A percentile compares a stretch with the other conserved stretches of the same genome.
Conservation (phyloP, 2,113 vertebrate genomes). For the Struthio camelus region DNA sequence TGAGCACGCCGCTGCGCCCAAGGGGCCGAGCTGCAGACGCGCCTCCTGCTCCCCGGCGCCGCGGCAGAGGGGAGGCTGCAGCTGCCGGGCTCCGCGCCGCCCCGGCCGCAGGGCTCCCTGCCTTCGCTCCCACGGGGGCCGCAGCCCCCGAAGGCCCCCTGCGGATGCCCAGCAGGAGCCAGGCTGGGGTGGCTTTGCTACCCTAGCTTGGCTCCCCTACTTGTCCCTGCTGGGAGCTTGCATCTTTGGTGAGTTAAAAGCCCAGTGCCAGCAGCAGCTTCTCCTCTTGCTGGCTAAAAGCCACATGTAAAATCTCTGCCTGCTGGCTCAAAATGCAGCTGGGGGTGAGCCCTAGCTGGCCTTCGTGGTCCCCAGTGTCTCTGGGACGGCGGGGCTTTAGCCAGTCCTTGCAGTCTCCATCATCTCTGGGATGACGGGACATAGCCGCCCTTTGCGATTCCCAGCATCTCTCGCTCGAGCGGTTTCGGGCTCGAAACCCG, state of each 20-base stretch:
- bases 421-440: too few species aligned
- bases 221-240: neutral
- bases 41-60: neutral
- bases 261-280: neutral
- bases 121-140: rapidly evolving
- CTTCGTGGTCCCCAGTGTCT: too few species aligned
- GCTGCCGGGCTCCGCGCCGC: neutral
- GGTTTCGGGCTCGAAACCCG: too few species aligned
- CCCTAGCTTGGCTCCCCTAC: rapidly evolving
- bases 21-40: neutral
- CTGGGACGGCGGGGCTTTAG: neutral
- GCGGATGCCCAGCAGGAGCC: rapidly evolving
- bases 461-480: rapidly evolving
- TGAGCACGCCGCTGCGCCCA: too few species aligned
- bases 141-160: neutral
- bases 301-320: neutral
- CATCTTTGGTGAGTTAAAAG: neutral
- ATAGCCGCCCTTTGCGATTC: too few species aligned
- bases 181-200: neutral
- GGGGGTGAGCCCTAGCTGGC: neutral
- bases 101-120: neutral
- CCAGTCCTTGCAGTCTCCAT: neutral
- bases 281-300: neutral
- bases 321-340: neutral
- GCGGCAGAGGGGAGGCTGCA: rapidly evolving